phyloP scores from a whole-genome alignment of 2,888 invertebrate species.

The Stenurella melanura region DNA sequence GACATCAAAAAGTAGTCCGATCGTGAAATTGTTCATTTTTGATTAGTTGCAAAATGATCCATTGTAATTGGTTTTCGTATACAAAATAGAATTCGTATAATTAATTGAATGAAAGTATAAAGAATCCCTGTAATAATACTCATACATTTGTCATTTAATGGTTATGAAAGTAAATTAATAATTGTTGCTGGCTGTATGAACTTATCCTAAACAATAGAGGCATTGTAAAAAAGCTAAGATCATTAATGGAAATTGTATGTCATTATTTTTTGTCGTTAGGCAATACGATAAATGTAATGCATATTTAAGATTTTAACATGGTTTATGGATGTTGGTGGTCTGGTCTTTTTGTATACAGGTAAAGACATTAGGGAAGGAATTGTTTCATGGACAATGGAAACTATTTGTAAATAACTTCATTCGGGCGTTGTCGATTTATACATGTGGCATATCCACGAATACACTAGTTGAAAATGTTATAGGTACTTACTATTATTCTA shows the following conservation, averaged over 20 bases:
- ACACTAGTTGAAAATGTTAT: no score
- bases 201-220: slow-evolving; percentile 51
- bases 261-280: slow-evolving; percentile 58
- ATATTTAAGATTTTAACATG: slow-evolving; percentile 36
- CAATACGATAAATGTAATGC: slow-evolving; percentile 48
- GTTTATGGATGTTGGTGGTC: slow-evolving; percentile 34
- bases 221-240: slow-evolving; percentile 56
- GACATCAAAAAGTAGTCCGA: neutral
- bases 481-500: no score
- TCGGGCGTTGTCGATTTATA: no score
- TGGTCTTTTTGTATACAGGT: neutral
- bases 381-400: neutral
- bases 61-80: slow-evolving; percentile 29
- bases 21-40: slow-evolving; percentile 23
- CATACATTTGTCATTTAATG: slow-evolving; percentile 31
- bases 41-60: slow-evolving; percentile 12
- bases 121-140: slow-evolving; percentile 30
- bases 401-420: neutral
- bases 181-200: slow-evolving; percentile 33
- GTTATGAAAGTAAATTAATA: slow-evolving; percentile 41
- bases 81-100: slow-evolving; percentile 34
- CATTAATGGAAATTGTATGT: slow-evolving; percentile 59
- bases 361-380: slow-evolving; percentile 2
- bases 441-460: no score
- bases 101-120: slow-evolving; percentile 40